phyloP scores from a whole-genome alignment of 64 coral and sea anemone genomes.

The Dendrophyllia cribrosa region DNA sequence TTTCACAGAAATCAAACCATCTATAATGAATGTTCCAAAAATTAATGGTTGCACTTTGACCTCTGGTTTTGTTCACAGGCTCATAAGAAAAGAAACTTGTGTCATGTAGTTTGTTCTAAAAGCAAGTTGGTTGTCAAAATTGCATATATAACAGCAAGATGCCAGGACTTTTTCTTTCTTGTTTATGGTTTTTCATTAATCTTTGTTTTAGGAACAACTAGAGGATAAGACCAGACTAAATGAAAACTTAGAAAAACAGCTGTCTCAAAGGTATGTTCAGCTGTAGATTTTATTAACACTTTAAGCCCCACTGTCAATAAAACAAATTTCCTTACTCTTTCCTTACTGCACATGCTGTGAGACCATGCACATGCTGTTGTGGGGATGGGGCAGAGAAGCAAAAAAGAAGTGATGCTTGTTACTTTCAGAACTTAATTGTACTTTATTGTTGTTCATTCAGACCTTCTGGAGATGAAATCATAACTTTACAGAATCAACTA shows the following conservation, averaged over 20 bases:
- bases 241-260: conserved; percentile 83
- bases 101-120: too few species aligned
- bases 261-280: conserved; percentile 81
- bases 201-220: conserved; percentile 76
- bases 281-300: neutral
- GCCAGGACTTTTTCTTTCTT: neutral
- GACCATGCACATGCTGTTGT: too few species aligned
- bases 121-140: neutral
- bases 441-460: conserved; percentile 4
- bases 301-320: too few species aligned
- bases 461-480: conserved; percentile 78
- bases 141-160: neutral
- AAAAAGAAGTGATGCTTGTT: neutral
- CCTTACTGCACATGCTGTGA: too few species aligned
- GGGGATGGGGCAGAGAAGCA: too few species aligned
- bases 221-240: conserved; percentile 80
- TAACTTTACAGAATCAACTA: conserved; percentile 79
- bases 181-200: neutral
- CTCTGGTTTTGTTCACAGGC: too few species aligned
- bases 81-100: too few species aligned
- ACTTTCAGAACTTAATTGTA: neutral
- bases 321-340: neutral
- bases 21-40: too few species aligned
- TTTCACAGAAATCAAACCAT: too few species aligned
- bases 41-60: too few species aligned